Base-by-base conservation (phyloP, 2,113 vertebrate species). In the Elephas maximus region DNA sequence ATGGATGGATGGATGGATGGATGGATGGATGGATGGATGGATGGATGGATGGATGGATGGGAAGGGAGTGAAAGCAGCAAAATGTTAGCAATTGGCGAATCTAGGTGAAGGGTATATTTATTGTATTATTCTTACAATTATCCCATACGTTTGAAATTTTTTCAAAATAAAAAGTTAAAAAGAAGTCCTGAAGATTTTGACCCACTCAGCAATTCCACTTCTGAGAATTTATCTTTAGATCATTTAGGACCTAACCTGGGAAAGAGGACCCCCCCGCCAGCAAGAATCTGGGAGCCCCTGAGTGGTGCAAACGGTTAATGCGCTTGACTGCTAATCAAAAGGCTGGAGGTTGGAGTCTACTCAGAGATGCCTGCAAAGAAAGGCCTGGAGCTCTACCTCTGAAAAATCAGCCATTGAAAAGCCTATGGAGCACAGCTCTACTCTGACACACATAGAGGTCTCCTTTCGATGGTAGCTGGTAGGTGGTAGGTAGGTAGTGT, bases 51-150 rank as follows among this genome's bases (percentile, higher is more conserved):
- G 17, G 33, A 20, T n/a, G 33, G 53, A 57, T 12, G 53, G 53
- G 67, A 57, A 14, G 15, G 53, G 53, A 57, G 53, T 57, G 53
- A 57, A 14, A 57, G 53, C 53, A 57, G 53, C 11, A 57, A 57
- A 57, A 57, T 5, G 20, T 20, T 11, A 41, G 12, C 11, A 11
- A 24, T 0, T 0, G 78, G 78, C 2, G 33, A 87, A 28, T 18
- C 20, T 0, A 33, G 9, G 21, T 18, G 77, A 30, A 24, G 14
- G 11, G 4, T 4, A 4, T 1, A 2, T 23, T 78, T 30, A 8
- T 6, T 21, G 7, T 28, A 1, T 81, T 62, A 53, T 48, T 41
- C 69, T 33, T 57, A n/a, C 28, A 77, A 18, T 3, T 20, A 37
- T 73, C 45, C 63, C 2, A 2, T 5, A 71, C 15, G 23, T 79